These are phyloP conservation scores for Pelagia noctiluca DNA, from an alignment of 30 jellyfish, hydroid and myxozoan genomes.

Conservation along the genomic window DNA sequence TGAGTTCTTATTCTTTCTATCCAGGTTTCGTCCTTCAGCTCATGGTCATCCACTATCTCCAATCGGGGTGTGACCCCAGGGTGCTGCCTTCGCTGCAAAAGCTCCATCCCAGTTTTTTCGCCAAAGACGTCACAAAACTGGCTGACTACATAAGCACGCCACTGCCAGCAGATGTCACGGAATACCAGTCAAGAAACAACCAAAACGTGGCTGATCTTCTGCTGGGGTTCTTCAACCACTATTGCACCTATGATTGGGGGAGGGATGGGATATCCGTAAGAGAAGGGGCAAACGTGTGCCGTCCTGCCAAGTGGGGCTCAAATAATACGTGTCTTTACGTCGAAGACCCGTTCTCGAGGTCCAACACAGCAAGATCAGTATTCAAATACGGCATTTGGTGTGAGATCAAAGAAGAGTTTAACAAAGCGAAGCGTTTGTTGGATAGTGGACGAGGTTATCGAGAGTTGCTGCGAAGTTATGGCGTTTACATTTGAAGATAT, in stretches of 20 bases:
- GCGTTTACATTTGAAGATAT: neutral
- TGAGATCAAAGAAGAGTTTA: slow-evolving; percentile 3
- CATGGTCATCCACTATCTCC: slow-evolving; percentile 63
- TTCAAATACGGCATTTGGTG: slow-evolving; percentile 26
- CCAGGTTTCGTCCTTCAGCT: slow-evolving; percentile 49
- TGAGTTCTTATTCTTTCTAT: too few species aligned
- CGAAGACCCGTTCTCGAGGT: slow-evolving; percentile 39
- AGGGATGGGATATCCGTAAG: slow-evolving; percentile 44
- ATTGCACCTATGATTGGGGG: slow-evolving; percentile 28
- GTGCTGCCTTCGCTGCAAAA: slow-evolving; percentile 62
- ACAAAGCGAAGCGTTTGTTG: slow-evolving; percentile 17
- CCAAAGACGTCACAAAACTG: neutral
- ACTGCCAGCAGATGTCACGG: slow-evolving; percentile 25
- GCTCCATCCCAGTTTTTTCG: slow-evolving; percentile 35
- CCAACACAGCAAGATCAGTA: slow-evolving; percentile 50
- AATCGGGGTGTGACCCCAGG: slow-evolving; percentile 34
- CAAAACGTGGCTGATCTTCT: slow-evolving; percentile 48
- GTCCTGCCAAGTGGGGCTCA: slow-evolving; percentile 43
- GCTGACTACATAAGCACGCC: neutral
- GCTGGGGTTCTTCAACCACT: slow-evolving; percentile 48
- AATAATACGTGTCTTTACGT: slow-evolving; percentile 60
- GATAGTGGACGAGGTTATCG: slow-evolving; percentile 9
- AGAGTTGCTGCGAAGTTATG: neutral
- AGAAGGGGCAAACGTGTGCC: slow-evolving; percentile 17
- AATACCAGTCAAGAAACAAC: slow-evolving; percentile 30